Percentiles rank a stretch among this genome's conserved stretches.
Evolutionary conservation across 2,888 invertebrate species (phyloP).

Genomic region (Epistrophe eligans): DNA sequence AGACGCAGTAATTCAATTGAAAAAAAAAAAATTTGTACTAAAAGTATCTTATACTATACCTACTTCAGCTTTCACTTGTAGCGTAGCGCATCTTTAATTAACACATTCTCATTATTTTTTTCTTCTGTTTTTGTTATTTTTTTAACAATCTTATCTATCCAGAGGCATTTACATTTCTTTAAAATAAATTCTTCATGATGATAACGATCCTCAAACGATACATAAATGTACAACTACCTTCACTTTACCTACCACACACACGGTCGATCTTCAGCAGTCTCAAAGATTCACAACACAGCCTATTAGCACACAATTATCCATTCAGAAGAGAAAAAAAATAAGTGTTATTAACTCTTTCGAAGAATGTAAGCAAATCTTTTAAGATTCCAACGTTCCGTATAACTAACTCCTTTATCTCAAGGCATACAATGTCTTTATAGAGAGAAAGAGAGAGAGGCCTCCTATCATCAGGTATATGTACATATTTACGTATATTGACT

Average conservation of each 20-base stretch:
- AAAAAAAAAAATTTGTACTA: background rate
- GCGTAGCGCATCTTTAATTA: slow-evolving; percentile 47
- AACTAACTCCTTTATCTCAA: background rate
- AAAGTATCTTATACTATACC: background rate
- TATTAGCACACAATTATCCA: slow-evolving; percentile 50
- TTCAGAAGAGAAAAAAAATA: slow-evolving; percentile 21
- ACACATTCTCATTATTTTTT: slow-evolving; percentile 47
- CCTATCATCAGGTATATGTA: background rate
- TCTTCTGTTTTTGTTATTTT: background rate
- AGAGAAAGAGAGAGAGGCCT: background rate
- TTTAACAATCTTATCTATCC: slow-evolving; percentile 57
- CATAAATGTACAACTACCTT: background rate
- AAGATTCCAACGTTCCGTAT: slow-evolving; percentile 39
- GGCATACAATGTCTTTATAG: background rate
- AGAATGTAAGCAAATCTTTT: slow-evolving; percentile 64
- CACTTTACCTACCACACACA: slow-evolving; percentile 16
- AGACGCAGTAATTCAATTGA: background rate
- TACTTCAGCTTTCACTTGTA: slow-evolving; percentile 17
- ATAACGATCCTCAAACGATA: slow-evolving; percentile 50
- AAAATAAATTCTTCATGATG: slow-evolving; percentile 58
- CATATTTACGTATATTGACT: background rate
- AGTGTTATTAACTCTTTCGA: slow-evolving; percentile 45
- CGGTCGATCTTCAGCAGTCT: slow-evolving; percentile 1
- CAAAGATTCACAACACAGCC: slow-evolving; percentile 28
- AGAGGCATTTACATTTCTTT: slow-evolving; percentile 58